Evolutionary conservation across 2,888 invertebrate genomes (phyloP).

Genomic region (Lepidonotus clava): DNA sequence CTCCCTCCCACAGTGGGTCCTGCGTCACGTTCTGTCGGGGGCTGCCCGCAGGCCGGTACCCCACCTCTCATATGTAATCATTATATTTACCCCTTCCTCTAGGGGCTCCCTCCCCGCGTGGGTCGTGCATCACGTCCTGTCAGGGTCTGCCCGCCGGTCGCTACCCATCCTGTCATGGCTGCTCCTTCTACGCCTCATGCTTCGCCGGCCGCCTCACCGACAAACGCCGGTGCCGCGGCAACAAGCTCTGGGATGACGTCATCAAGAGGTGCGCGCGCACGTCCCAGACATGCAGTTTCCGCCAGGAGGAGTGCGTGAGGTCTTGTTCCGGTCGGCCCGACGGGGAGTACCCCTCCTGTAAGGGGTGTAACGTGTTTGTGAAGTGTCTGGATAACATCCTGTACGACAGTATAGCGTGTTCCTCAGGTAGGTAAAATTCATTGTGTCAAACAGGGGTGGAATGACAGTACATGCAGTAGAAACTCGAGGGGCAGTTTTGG

Average conservation of each 20-base stretch:
- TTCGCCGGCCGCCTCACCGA: background rate
- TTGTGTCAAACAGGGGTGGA: too few relatives aligned
- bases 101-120: too few relatives aligned
- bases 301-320: background rate
- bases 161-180: slow-evolving; percentile 30
- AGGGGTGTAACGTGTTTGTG: slow-evolving; percentile 23
- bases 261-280: slow-evolving; percentile 65
- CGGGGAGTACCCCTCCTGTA: slow-evolving; percentile 12
- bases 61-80: too few relatives aligned
- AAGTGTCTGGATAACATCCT: background rate
- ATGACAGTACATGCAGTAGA: too few relatives aligned
- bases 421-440: too few relatives aligned
- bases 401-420: background rate
- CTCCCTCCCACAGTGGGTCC: too few relatives aligned
- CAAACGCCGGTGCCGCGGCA: slow-evolving; percentile 65
- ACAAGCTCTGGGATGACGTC: slow-evolving; percentile 68
- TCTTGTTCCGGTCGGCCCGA: background rate
- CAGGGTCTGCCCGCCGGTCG: background rate
- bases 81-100: too few relatives aligned
- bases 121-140: slow-evolving; percentile 31
- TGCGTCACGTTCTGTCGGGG: too few relatives aligned
- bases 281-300: slow-evolving; percentile 67
- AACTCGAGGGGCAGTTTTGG: too few relatives aligned
- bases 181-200: slow-evolving; percentile 18
- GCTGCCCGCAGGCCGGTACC: too few relatives aligned